Evolutionary conservation across 2,888 invertebrate species (phyloP), one percentile per base, ranked within the genome.

Genomic region (Hipparchia semele): DNA sequence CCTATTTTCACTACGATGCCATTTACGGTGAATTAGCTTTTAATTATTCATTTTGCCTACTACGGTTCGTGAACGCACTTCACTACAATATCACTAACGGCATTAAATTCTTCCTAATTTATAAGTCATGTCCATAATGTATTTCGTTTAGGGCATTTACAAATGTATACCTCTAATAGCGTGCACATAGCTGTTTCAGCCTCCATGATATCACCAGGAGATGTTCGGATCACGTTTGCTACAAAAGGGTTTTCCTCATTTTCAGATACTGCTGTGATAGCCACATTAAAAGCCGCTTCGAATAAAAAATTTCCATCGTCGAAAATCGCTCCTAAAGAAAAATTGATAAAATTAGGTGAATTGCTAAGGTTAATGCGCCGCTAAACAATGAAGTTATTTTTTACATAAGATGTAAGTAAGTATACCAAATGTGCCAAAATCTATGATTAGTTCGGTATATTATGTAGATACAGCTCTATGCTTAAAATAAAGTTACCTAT

Each of bases 271-370:
- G 84, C 82, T 12, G 89, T 86, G 45, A 95, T 84, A 45, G 96
- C 96, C 70, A 94, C 92, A 71, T 88, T 88, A 80, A 96, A 95
- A 9, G 95, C 95, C 39, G 94, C 89, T 82, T 94, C 92, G 68
- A 94, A 85, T 73, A 95, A 88, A 74, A 92, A 90, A 67, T 92
- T 90, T 64, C 94, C 94, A 74, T 95, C 90, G 76, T 95, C 94
- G 79, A 95, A 95, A 75, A 96, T 91, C n/a, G 95, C 95, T 77
- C 95, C 96, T 96, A 82, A 0, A 68, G 70, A 6, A 69, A 58
- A 64, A 13, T 46, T 66, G 73, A 9, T 45, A 10, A 71, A 49
- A 61, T 60, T 58, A 68, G 12, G 46, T 46, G 5, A n/a, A 53
- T 1, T 2, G 6, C 46, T 51, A 8, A 56, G 4, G 10, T 39